A percentile compares a stretch with the other conserved stretches of the same genome.
Evolutionary conservation across 2,113 vertebrate genomes (phyloP).

Genomic region (Bothrops jararaca): DNA sequence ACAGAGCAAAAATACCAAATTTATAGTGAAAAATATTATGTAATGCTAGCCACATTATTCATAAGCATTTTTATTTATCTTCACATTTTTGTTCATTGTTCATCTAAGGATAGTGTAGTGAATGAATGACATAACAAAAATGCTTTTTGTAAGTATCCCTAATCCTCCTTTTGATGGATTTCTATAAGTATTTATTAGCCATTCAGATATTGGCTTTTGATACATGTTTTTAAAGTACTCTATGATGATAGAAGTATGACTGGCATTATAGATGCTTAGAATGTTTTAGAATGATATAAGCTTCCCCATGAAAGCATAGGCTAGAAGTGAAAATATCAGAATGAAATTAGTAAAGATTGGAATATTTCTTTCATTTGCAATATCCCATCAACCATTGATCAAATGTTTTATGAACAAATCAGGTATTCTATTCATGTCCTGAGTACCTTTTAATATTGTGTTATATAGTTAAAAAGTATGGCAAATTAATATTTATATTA

Average conservation of each 20-base stretch:
- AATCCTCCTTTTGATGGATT: background rate
- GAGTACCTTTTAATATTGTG: background rate
- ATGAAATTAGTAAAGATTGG: background rate
- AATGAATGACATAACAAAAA: background rate
- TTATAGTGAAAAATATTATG: background rate
- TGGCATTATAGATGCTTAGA: background rate
- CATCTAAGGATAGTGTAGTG: background rate
- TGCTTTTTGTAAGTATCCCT: background rate
- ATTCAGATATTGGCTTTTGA: background rate
- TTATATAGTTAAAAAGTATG: background rate
- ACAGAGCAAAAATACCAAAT: background rate
- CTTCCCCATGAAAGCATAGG: background rate
- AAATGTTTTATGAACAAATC: background rate
- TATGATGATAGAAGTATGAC: conserved; percentile 11
- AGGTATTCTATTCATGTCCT: background rate
- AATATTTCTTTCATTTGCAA: background rate
- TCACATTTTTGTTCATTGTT: background rate
- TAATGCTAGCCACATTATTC: background rate
- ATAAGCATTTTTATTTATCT: background rate
- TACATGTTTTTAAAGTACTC: background rate
- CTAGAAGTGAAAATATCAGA: background rate
- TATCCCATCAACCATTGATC: background rate
- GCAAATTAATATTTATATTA: background rate
- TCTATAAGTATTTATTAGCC: background rate
- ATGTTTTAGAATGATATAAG: background rate